Evolutionary conservation across 2,888 invertebrate genomes (phyloP), one percentile per base, ranked within the genome.

Genomic region (Epistrophe grossulariae): DNA sequence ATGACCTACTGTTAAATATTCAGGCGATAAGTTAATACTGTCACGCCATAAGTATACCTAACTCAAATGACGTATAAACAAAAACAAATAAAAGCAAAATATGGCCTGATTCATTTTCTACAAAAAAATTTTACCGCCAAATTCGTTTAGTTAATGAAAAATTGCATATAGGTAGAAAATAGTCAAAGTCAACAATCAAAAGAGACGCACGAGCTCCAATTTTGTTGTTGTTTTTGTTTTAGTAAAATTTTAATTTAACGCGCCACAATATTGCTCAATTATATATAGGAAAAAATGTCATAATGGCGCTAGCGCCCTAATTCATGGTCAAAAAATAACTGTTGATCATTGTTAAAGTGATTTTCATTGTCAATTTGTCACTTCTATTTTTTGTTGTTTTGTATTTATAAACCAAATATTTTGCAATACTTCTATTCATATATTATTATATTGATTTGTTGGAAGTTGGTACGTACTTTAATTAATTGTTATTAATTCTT

Each of bases 191-290:
- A 52, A 35, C 59, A 72, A 35, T 45, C 40, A 17, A 60, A 64
- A 60, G 15, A 48, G 55, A 28, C 62, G 60, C n/a, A 62, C 19
- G 24, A 79, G 28, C 48, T 48, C 17, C 10, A 62, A n/a, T 74
- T 52, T 40, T 38, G 3, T 50, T 31, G 38, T 35, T 59, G 8
- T 13, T 15, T 13, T 43, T 15, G 1, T 43, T 7, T 35, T 62
- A 64, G 6, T 40, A 17, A n/a, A 45, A 48, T 57, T 40, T 10
- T 31, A 57, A 73, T 24, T 17, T 73, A 79, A 60, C 79, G 79
- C 83, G 87, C 83, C 87, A 83, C 60, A 83, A 87, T 87, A 87
- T 83, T 83, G 87, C 79, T 35, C 68, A 83, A 83, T 66, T 57
- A 31, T 31, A 4, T 57, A 31, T 31, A 4, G 31, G 31, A 6